Base-by-base conservation (phyloP, 2,797 vertebrate species). In the Yasuhikotakia modesta region DNA sequence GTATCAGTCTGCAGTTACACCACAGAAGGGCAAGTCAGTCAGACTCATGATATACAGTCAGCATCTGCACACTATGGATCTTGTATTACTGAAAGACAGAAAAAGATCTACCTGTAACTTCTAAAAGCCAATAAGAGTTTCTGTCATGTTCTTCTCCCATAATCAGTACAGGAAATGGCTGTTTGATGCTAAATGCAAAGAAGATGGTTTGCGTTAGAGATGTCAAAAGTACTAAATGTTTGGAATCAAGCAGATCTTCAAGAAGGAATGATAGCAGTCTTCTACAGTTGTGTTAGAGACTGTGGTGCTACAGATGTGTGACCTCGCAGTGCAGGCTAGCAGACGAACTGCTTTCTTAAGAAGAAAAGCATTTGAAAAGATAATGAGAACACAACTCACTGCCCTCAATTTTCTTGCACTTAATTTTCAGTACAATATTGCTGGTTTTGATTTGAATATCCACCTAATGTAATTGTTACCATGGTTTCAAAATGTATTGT, bases 121-220 rank as follows among this genome's bases (percentile, higher is more conserved):
- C 35, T 63, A 73, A 76, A 77, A 53, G 10, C 32, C n/a, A 19
- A 57, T n/a, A 79, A 58, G 24, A 22, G 11, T 39, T n/a, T n/a
- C 70, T 65, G 60, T 78, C 39, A 24, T 64, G 46, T 77, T 64
- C 43, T 22, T 60, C 6, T 3, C 66, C 22, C 30, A 48, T 76
- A 79, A 70, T 76, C 46, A 76, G 72, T 22, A 11, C 35, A 53
- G 22, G 13, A 67, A 45, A 35, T 80, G 24, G 27, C 45, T 61
- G 70, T 66, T 68, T 64, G 39, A 45, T 76, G 60, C 66, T 48
- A 55, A 76, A 52, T 55, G 53, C 22, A 57, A 70, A 48, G 1
- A 57, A 46, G n/a, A 32, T 55, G 22, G 65, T 50, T 7, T 24
- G 65, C 13, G 27, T 39, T 17, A 61, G 10, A 52, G 19, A 24